Conservation (phyloP, 2,113 vertebrate species). For the Sphaerodactylus townsendi region DNA sequence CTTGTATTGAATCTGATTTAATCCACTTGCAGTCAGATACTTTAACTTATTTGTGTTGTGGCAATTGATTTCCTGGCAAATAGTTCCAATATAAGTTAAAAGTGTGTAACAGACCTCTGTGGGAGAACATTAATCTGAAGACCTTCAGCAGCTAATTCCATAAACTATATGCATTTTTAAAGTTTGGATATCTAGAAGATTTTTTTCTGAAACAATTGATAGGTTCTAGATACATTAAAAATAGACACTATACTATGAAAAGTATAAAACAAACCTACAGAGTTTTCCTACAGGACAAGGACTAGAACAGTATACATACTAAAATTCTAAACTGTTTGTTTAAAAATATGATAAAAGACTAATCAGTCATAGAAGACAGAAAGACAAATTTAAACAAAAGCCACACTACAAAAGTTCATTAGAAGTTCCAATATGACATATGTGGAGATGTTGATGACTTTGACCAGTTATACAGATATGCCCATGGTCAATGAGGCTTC, state of each 20-base stretch:
- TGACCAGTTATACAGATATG: too few relatives aligned
- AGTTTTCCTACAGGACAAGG: background rate
- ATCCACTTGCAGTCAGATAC: background rate
- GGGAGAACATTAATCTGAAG: background rate
- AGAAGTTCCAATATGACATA: too few relatives aligned
- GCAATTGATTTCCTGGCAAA: background rate
- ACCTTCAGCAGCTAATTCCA: background rate
- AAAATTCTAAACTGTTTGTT: too few relatives aligned
- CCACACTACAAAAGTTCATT: too few relatives aligned
- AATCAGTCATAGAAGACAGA: too few relatives aligned
- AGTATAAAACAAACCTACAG: background rate
- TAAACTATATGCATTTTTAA: background rate
- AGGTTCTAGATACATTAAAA: background rate
- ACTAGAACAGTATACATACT: background rate
- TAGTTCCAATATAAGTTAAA: background rate
- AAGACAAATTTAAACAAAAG: too few relatives aligned
- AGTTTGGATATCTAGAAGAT: background rate
- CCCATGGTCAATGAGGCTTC: too few relatives aligned
- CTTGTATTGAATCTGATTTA: background rate
- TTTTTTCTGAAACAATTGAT: background rate
- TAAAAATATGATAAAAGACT: too few relatives aligned
- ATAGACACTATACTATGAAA: background rate
- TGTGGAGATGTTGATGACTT: too few relatives aligned
- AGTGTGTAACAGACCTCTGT: background rate
- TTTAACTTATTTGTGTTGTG: conserved; percentile 4